phyloP scores from a whole-genome alignment of 1,140 invertebrate species.

The Atopsyche davidsoni region DNA sequence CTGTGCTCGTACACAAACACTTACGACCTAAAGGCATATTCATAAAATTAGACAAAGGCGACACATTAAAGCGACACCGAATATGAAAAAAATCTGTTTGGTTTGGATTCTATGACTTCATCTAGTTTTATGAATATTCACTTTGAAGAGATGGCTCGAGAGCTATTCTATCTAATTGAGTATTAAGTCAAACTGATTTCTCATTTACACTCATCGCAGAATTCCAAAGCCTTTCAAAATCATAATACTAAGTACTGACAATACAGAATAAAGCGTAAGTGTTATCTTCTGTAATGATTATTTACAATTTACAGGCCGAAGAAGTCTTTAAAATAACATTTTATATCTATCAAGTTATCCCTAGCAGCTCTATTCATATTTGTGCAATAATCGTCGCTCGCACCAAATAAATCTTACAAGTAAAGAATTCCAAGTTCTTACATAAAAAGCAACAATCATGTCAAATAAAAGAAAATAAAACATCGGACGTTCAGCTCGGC shows the following conservation, averaged over 20 bases:
- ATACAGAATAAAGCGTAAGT: conserved; percentile 32
- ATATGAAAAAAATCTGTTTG: background rate
- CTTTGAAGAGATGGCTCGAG: conserved; percentile 12
- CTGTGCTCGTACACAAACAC: conserved; percentile 7
- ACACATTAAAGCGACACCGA: background rate
- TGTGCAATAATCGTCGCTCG: conserved; percentile 25
- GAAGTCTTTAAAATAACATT: conserved; percentile 27
- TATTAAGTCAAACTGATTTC: conserved; percentile 27
- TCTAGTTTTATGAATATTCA: conserved; percentile 21
- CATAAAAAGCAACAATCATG: conserved; percentile 26
- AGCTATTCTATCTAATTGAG: conserved; percentile 28
- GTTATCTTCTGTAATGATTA: conserved; percentile 28
- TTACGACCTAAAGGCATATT: conserved; percentile 14
- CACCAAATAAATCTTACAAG: conserved; percentile 22
- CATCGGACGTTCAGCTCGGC: conserved; percentile 6
- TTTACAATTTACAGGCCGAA: conserved; percentile 31
- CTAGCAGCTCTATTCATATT: conserved; percentile 21
- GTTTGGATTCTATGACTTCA: conserved; percentile 5
- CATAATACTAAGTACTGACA: conserved; percentile 31
- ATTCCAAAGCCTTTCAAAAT: conserved; percentile 25
- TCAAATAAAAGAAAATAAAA: conserved; percentile 15
- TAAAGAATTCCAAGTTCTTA: conserved; percentile 20
- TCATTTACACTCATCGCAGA: conserved; percentile 22
- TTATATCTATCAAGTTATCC: conserved; percentile 21
- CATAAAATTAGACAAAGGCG: conserved; percentile 15